Evolutionary conservation across 1,140 invertebrate genomes (phyloP).

Genomic region (Drosophila sechellia): DNA sequence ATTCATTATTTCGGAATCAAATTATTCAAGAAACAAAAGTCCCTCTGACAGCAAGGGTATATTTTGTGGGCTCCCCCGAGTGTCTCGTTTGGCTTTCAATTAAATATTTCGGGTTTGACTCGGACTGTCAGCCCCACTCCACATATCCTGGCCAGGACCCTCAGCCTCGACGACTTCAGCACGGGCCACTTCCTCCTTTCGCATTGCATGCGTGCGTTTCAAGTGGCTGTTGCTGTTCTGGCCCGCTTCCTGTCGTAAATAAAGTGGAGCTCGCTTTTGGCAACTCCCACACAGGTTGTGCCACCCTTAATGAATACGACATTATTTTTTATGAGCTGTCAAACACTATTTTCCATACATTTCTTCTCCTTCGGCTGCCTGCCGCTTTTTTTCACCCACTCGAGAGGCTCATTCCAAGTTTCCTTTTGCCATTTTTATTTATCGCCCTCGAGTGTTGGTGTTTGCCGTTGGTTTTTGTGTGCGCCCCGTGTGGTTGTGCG

Average conservation of each 20-base stretch:
- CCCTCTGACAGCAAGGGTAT: neutral
- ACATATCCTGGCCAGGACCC: constrained; percentile 2
- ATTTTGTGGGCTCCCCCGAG: neutral
- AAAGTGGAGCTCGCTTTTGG: constrained; percentile 76
- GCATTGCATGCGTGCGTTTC: constrained; percentile 75
- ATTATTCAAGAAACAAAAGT: neutral
- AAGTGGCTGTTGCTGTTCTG: constrained; percentile 75
- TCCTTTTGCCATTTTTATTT: constrained; percentile 78
- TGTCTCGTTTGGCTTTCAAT: constrained; percentile 51
- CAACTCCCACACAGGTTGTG: constrained; percentile 47
- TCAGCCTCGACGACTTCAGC: neutral
- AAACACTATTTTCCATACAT: constrained; percentile 83
- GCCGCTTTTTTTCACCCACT: constrained; percentile 40
- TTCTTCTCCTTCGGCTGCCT: constrained; percentile 19
- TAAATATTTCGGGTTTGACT: constrained; percentile 60
- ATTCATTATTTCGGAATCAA: neutral
- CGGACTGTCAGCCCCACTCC: constrained; percentile 11
- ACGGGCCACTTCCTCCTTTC: neutral
- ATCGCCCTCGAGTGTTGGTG: constrained; percentile 50
- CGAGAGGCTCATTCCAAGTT: constrained; percentile 43
- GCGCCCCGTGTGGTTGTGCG: constrained; percentile 43
- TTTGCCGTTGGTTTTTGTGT: constrained; percentile 29
- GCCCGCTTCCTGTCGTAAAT: constrained; percentile 80
- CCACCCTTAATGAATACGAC: constrained; percentile 79
- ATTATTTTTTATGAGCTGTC: constrained; percentile 83